Evolutionary conservation across 2,888 invertebrate genomes (phyloP), one percentile per base, ranked within the genome.

Genomic region (Drosophila heteroneura): DNA sequence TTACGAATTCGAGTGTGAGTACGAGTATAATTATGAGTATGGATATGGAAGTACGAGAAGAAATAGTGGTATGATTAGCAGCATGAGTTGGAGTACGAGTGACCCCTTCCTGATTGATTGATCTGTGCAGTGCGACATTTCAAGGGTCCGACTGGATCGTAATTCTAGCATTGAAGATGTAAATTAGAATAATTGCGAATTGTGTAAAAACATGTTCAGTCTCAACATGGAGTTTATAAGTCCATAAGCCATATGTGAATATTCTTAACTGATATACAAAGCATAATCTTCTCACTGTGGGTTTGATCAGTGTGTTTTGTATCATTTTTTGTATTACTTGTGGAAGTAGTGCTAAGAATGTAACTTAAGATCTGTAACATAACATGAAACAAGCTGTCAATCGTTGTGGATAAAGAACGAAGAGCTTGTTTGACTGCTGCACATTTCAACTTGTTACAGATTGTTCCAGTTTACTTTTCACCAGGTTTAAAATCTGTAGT

Each of bases 81-180:
- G n/a, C 2, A n/a, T 0, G 12, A n/a, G 6, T 12, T n/a, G 10
- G n/a, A 35, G 2, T n/a, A 7, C 16, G 16, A 22, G 3, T 28
- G 26, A 12, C 32, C 26, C 51, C 54, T 54, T 60, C 35, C 63
- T 68, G 74, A 85, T 76, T 76, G 76, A 74, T 87, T 87, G 76
- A 87, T 77, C 76, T 76, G 75, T 66, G 72, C 67, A 68, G 68
- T 67, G 30, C 33, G 51, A 64, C 39, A 28, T 33, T 51, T 65
- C 39, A 30, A 5, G 64, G 51, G 10, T 30, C 19, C 37, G 26
- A 54, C 54, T 14, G 22, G 26, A 39, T 66, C 59, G 68, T 60
- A 62, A 62, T 62, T 76, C 63, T 58, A 44, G 44, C 59, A 37
- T n/a, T n/a, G 14, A 22, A 7, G 14, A 6, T 6, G 1, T 22